Base-by-base conservation (phyloP, 2,797 vertebrate species). In the Sardinella longiceps region DNA sequence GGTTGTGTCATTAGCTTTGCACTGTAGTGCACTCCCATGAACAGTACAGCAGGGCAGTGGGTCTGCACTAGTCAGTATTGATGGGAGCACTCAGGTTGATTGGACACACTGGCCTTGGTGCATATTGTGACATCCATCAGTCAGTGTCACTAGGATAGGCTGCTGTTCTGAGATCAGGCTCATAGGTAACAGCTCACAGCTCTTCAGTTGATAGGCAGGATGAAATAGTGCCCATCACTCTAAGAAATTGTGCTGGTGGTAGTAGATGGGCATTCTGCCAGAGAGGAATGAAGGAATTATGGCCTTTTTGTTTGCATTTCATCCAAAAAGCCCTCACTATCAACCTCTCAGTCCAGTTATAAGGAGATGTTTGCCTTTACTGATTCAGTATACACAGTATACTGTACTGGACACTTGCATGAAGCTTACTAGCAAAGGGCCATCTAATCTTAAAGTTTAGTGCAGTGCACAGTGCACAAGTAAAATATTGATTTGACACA, bases 401-500 rank as follows among this genome's bases (percentile, higher is more conserved):
- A 58, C 56, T 58, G 23, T 58, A 63, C 60, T 56, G 23, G 2
- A 15, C 66, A 63, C 33, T 25, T 33, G 37, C 33, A 77, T 23
- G 4, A 9, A 9, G 28, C 12, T 12, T 70, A 70, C 63, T 37
- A 70, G 30, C 63, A 70, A 70, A 37, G 14, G 28, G 28, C n/a
- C n/a, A 14, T 30, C 28, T 3, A 3, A 14, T 10, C 18, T 39
- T 77, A 2, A 39, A 77, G 23, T 43, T 4, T 43, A n/a, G n/a
- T n/a, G n/a, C n/a, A n/a, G n/a, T n/a, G 37, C 43, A 6, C 70
- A 77, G 20, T 23, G 70, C 70, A 23, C 70, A 77, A 43, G 70
- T 43, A 86, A 87, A 90, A 88, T 89, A 93, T 91, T 88, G 91
- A 94, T 92, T 91, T 88, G 85, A 81, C 50, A 63, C 88, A 82